Evolutionary conservation across 2,113 vertebrate species (phyloP).

Genomic region (Cynoglossus semilaevis): DNA sequence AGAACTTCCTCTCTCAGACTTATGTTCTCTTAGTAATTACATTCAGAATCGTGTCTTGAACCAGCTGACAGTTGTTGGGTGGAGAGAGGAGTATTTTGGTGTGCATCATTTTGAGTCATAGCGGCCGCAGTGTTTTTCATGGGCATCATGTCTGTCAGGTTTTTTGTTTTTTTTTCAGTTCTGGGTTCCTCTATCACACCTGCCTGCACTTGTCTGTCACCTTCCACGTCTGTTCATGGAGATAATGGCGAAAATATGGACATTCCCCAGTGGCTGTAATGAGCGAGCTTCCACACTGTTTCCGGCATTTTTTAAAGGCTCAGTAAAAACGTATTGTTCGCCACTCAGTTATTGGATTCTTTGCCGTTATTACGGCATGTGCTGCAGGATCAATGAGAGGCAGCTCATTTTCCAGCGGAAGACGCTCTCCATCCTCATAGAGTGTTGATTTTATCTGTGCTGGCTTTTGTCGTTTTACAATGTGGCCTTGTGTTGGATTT

Average conservation of each 20-base stretch:
- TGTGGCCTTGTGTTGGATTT: constrained; percentile 45
- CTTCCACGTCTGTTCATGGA: constrained; percentile 13
- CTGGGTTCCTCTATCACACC: constrained; percentile 13
- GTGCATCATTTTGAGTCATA: not conserved
- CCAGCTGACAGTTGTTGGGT: constrained; percentile 24
- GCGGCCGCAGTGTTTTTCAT: constrained; percentile 2
- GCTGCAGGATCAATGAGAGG: constrained; percentile 57
- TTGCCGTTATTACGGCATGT: constrained; percentile 40
- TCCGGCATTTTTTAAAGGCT: constrained; percentile 26
- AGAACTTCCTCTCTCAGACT: too few species aligned
- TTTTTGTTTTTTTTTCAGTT: constrained; percentile 22
- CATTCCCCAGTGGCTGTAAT: constrained; percentile 36
- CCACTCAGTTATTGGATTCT: constrained; percentile 60
- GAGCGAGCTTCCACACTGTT: constrained; percentile 29
- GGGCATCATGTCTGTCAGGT: constrained; percentile 11
- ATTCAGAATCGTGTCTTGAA: constrained; percentile 22
- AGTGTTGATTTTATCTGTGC: constrained; percentile 63
- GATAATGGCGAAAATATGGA: constrained; percentile 49
- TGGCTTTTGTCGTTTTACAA: constrained; percentile 41
- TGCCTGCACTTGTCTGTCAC: constrained; percentile 13
- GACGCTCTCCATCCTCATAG: constrained; percentile 43
- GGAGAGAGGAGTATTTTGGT: constrained; percentile 8
- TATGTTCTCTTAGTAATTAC: not conserved
- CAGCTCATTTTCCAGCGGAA: constrained; percentile 39
- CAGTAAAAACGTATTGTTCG: constrained; percentile 38